A percentile compares a stretch with the other conserved stretches of the same genome.
These are phyloP conservation scores for Euplexia lucipara DNA, from an alignment of 2,888 invertebrate species.

Conservation along the genomic window DNA sequence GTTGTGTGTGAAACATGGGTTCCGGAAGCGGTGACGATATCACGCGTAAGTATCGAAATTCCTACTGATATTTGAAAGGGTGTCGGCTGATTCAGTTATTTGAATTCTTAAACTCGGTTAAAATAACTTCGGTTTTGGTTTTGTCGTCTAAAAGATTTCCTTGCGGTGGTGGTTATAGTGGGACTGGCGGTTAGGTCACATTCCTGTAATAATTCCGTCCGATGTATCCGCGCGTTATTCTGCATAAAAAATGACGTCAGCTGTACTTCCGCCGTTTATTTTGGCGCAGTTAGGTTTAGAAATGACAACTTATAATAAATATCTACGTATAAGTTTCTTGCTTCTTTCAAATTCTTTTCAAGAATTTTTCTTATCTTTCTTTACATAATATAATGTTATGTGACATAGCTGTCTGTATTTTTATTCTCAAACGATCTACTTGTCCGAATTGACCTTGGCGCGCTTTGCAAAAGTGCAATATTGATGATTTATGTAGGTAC, in stretches of 20 bases:
- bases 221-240: constrained; percentile 47
- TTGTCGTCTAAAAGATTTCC: constrained; percentile 1
- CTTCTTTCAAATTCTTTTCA: constrained; percentile 1
- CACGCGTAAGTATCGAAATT: constrained; percentile 76
- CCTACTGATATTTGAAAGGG: constrained; percentile 19
- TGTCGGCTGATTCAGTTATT: constrained; percentile 24
- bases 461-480: constrained; percentile 42
- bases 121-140: constrained; percentile 2
- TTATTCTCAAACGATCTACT: constrained; percentile 59
- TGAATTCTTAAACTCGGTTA: constrained; percentile 10
- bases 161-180: constrained; percentile 20
- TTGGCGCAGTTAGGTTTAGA: constrained; percentile 48
- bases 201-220: constrained; percentile 44
- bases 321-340: neutral
- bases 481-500: constrained; percentile 28
- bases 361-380: constrained; percentile 3
- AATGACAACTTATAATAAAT: constrained; percentile 35
- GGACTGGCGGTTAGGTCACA: constrained; percentile 28
- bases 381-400: neutral
- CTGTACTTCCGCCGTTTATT: constrained; percentile 58
- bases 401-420: constrained; percentile 58
- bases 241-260: constrained; percentile 66
- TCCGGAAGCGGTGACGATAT: constrained; percentile 76
- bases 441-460: constrained; percentile 69
- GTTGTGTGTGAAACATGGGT: constrained; percentile 78